These are phyloP conservation scores for Sipha maydis DNA, from an alignment of 2,888 invertebrate species.

Conservation along the genomic window DNA sequence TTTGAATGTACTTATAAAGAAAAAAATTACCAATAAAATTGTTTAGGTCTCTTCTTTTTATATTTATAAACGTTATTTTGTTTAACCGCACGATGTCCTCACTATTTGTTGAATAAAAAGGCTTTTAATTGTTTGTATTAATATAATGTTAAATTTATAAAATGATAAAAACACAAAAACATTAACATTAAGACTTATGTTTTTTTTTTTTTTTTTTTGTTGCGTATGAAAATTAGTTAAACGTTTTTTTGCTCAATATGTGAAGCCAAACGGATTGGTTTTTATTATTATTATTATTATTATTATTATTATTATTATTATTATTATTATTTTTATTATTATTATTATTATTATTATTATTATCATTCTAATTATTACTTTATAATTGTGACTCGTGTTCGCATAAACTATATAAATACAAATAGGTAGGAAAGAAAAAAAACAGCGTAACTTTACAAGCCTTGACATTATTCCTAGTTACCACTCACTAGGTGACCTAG, in stretches of 20 bases:
- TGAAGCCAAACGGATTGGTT: constrained; percentile 59
- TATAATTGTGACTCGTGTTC: constrained; percentile 49
- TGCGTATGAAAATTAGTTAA: constrained; percentile 57
- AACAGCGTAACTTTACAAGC: constrained; percentile 48
- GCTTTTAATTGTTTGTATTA: constrained; percentile 54
- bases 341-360: constrained; percentile 50
- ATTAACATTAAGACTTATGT: constrained; percentile 52
- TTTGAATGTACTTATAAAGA: constrained; percentile 32
- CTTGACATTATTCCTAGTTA: constrained; percentile 62
- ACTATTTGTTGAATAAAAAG: constrained; percentile 56
- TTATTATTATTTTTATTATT: constrained; percentile 54
- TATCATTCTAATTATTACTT: constrained; percentile 39
- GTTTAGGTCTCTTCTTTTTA: constrained; percentile 52
- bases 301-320: constrained; percentile 39
- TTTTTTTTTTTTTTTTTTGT: constrained; percentile 49
- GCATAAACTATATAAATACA: constrained; percentile 26
- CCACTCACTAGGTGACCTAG: constrained; percentile 61
- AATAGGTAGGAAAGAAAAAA: constrained; percentile 38
- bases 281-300: constrained; percentile 52
- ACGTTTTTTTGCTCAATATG: constrained; percentile 61
- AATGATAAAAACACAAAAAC: constrained; percentile 10
- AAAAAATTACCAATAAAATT: constrained; percentile 56
- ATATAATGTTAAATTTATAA: constrained; percentile 56
- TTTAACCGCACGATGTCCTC: constrained; percentile 53
- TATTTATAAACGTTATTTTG: constrained; percentile 45